Conservation (phyloP, 2,888 invertebrate species). For the Periphyllus acericola region DNA sequence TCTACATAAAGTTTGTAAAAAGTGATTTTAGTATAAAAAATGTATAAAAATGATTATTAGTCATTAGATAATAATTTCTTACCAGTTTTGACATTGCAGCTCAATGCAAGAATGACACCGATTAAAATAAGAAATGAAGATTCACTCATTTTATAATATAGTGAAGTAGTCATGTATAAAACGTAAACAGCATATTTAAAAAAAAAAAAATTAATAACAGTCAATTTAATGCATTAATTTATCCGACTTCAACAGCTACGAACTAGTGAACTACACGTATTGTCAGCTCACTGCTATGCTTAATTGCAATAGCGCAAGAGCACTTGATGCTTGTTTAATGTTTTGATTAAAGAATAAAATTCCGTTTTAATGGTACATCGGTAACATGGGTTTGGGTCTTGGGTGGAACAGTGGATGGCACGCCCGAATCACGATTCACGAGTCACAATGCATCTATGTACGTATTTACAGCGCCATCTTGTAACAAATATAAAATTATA, state of each 20-base stretch:
- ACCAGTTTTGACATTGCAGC: conserved; percentile 45
- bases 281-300: too few species aligned
- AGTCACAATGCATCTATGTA: not conserved
- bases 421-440: conserved; percentile 49
- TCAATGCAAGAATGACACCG: conserved; percentile 10
- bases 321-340: not conserved
- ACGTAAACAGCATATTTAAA: conserved; percentile 14
- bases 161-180: not conserved
- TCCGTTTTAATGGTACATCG: conserved; percentile 43
- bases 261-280: not conserved
- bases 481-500: not conserved
- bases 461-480: conserved; percentile 42
- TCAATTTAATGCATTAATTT: not conserved
- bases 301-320: too few species aligned
- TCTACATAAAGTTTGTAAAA: too few species aligned
- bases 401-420: conserved; percentile 34
- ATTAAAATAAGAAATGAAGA: not conserved
- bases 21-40: not conserved
- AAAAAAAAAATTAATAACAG: not conserved
- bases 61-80: not conserved
- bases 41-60: not conserved
- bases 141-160: conserved; percentile 21
- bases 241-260: not conserved
- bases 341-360: conserved; percentile 45
- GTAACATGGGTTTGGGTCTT: conserved; percentile 41